Conservation (phyloP, 2,888 invertebrate genomes). For the Nephrotoma flavescens region DNA sequence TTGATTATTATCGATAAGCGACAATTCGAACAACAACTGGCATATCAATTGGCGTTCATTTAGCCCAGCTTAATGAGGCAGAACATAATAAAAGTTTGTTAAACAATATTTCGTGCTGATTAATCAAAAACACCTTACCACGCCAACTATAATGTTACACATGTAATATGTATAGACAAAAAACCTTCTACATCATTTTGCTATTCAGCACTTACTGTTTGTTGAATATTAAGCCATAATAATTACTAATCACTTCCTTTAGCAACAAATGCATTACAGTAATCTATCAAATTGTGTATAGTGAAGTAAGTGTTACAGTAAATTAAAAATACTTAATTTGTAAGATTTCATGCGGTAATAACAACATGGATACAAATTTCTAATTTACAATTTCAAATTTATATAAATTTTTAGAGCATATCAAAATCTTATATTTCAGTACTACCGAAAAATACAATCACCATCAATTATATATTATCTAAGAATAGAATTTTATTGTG, state of each 20-base stretch:
- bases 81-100: too few relatives aligned
- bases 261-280: not conserved
- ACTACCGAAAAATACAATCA: not conserved
- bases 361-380: not conserved
- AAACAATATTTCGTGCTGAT: too few relatives aligned
- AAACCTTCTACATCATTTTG: not conserved
- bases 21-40: too few relatives aligned
- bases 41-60: too few relatives aligned
- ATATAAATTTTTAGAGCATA: not conserved
- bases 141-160: too few relatives aligned
- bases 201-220: not conserved
- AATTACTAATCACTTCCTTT: not conserved
- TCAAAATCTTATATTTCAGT: not conserved
- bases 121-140: too few relatives aligned
- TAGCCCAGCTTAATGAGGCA: too few relatives aligned
- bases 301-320: not conserved
- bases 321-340: not conserved
- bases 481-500: not conserved
- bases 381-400: not conserved
- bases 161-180: not conserved
- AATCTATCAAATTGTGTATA: not conserved
- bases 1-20: too few relatives aligned
- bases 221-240: not conserved
- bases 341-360: not conserved
- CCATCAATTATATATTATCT: not conserved